phyloP scores from a whole-genome alignment of 2,888 invertebrate species.

The Acanthosoma haemorrhoidale region DNA sequence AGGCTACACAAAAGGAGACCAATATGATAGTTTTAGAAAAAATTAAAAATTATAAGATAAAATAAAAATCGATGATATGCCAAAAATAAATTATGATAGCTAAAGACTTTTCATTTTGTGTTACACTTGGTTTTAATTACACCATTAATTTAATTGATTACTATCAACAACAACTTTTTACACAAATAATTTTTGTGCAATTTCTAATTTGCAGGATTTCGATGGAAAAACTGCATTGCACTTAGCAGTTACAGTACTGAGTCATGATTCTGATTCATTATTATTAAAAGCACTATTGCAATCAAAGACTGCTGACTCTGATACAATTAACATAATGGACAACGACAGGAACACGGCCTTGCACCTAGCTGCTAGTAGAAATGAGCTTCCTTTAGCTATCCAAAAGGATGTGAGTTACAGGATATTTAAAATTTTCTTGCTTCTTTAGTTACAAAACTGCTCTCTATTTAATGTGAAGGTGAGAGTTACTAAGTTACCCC shows the following conservation, averaged over 20 bases:
- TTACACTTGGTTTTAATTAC: too few species aligned
- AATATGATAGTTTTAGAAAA: too few species aligned
- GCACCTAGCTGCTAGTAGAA: slow-evolving; percentile 5
- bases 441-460: not conserved
- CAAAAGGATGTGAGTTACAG: slow-evolving; percentile 8
- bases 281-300: slow-evolving; percentile 5
- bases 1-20: too few species aligned
- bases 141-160: too few species aligned
- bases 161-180: too few species aligned
- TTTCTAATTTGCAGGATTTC: slow-evolving; percentile 1
- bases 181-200: too few species aligned
- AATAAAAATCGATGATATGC: too few species aligned
- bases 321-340: not conserved
- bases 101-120: too few species aligned
- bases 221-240: slow-evolving; percentile 7
- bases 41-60: too few species aligned
- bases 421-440: not conserved
- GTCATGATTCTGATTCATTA: not conserved
- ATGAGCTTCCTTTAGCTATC: not conserved
- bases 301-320: not conserved
- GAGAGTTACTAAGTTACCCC: too few species aligned
- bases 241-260: not conserved
- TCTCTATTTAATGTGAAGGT: too few species aligned
- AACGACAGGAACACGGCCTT: slow-evolving; percentile 13
- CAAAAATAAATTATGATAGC: too few species aligned